Evolutionary conservation across 2,113 vertebrate genomes (phyloP).

Genomic region (Lophochroa leadbeateri): DNA sequence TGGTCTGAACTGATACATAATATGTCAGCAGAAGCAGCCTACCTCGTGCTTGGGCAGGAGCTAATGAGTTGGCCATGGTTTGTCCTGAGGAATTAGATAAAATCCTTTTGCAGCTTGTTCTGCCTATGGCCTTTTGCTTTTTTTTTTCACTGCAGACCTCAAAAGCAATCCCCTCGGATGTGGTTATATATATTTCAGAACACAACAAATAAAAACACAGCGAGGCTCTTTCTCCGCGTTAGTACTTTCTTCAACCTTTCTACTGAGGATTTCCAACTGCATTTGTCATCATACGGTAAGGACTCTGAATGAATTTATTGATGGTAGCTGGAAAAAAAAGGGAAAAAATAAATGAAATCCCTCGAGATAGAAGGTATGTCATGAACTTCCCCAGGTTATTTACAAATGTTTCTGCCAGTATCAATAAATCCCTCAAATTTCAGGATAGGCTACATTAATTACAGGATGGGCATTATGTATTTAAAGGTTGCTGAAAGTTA

Average conservation of each 20-base stretch:
- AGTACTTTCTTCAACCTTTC: constrained; percentile 52
- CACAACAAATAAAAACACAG: constrained; percentile 56
- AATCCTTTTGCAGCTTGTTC: neutral
- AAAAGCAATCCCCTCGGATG: neutral
- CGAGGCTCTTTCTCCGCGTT: constrained; percentile 45
- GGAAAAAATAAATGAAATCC: constrained; percentile 54
- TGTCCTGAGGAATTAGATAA: neutral
- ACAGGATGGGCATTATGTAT: constrained; percentile 52
- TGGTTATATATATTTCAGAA: constrained; percentile 44
- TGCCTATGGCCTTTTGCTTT: neutral
- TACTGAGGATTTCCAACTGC: constrained; percentile 46
- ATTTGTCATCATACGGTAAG: neutral
- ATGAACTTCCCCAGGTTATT: constrained; percentile 67
- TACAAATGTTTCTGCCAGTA: constrained; percentile 70
- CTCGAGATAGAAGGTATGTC: constrained; percentile 60
- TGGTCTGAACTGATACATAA: fast-evolving
- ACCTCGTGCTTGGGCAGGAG: neutral
- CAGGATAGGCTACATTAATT: constrained; percentile 63
- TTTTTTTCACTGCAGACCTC: neutral
- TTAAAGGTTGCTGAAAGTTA: constrained; percentile 67
- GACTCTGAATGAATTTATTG: constrained; percentile 74
- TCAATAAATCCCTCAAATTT: constrained; percentile 73
- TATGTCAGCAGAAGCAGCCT: neutral
- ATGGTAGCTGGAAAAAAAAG: constrained; percentile 34
- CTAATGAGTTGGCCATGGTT: neutral